Conservation (phyloP, 30 jellyfish, hydroid and myxozoan species). For the Turritopsis rubra region DNA sequence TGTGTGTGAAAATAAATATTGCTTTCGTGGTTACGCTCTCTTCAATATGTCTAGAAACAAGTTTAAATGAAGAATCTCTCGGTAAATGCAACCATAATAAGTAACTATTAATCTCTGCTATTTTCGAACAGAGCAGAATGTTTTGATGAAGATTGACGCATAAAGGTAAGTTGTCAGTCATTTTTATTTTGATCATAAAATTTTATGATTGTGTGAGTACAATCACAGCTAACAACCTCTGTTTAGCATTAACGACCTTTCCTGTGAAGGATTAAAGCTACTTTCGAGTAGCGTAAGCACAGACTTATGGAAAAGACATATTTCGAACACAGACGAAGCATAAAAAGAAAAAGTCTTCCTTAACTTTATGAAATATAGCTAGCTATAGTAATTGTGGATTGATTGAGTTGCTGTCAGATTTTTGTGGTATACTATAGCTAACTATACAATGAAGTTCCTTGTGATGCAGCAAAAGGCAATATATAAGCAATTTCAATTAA, state of each 20-base stretch:
- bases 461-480: too few species aligned
- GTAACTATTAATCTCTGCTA: not conserved
- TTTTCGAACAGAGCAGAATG: not conserved
- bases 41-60: not conserved
- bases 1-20: not conserved
- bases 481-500: too few species aligned
- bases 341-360: not conserved
- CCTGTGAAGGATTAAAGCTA: conserved; percentile 9
- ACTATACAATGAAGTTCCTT: too few species aligned
- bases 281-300: not conserved
- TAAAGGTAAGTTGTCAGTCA: conserved; percentile 17
- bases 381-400: too few species aligned
- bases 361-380: not conserved
- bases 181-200: not conserved
- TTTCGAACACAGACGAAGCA: too few species aligned
- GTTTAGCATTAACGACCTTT: conserved; percentile 2
- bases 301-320: not conserved
- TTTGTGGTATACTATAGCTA: too few species aligned
- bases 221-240: conserved; percentile 12
- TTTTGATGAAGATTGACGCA: conserved; percentile 18
- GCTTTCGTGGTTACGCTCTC: not conserved
- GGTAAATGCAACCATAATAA: not conserved
- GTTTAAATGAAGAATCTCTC: not conserved
- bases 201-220: not conserved
- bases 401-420: too few species aligned